Base-by-base conservation (phyloP, 2,797 vertebrate genomes). In the Microctenopoma lineatum region DNA sequence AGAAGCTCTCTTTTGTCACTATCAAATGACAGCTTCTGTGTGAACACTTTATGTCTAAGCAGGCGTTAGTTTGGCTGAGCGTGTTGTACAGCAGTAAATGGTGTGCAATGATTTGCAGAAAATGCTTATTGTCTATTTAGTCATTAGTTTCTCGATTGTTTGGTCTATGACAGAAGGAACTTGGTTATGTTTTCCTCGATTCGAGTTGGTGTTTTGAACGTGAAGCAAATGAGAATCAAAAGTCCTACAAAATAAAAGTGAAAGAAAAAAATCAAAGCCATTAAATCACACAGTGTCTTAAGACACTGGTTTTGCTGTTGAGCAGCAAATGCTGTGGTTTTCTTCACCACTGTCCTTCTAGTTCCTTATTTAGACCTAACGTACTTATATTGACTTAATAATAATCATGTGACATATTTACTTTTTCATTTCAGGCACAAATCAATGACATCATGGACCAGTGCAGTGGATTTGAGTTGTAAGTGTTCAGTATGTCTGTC, bases 361-460 rank as follows among this genome's bases (percentile, higher is more conserved):
- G 15, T 16, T 42, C 14, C 41, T 42, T 14, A 42, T 21, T 52
- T 44, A 26, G 38, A 38, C 15, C 16, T 15, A 38, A 26, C 25
- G 2, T 9, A 2, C 21, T n/a, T 13, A 27, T n/a, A 27, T n/a
- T 7, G 2, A 60, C 8, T 15, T 15, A 0, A 7, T 44, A 7
- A 44, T n/a, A 13, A 25, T 44, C 27, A 9, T 47, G 2, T 52
- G 32, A 1, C 38, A 10, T 47, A 60, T 65, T 57, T 39, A 38
- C 0, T 25, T 47, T 72, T 70, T 70, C 27, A 56, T 76, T 69
- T 59, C 87, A 99, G 98, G 88, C 92, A 87, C 94, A 97, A 66
- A 94, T 97, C 90, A 95, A 92, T 85, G 97, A 99, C 83, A 95
- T 96, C 91, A 99, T 98, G 97, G 98, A 99, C 84, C 98, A 99